These are phyloP conservation scores for Aporophyla nigra DNA, from an alignment of 2,888 invertebrate species.

Conservation along the genomic window DNA sequence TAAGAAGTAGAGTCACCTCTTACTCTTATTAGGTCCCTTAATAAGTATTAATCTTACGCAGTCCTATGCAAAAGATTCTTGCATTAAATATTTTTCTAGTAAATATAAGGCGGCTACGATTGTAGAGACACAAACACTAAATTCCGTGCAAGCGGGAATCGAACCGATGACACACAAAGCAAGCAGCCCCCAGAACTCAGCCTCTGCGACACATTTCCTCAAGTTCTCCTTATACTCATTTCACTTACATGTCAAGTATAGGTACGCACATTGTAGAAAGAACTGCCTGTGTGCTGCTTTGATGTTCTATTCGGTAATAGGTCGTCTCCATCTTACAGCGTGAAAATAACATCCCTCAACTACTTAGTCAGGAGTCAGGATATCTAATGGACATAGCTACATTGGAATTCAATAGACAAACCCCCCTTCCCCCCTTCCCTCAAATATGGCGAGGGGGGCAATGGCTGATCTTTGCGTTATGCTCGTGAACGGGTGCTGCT, in stretches of 20 bases:
- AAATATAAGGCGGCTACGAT: neutral
- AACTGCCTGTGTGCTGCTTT: neutral
- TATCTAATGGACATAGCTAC: neutral
- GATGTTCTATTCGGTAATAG: neutral
- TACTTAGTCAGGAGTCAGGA: neutral
- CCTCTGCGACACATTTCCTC: neutral
- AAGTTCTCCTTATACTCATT: neutral
- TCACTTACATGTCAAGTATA: neutral
- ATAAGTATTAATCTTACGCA: too few species aligned
- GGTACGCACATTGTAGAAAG: too few species aligned
- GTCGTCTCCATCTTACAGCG: too few species aligned
- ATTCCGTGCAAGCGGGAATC: slow-evolving; percentile 7
- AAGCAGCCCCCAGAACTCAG: neutral
- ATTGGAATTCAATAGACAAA: neutral
- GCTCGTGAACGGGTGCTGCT: too few species aligned
- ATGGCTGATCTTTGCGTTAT: too few species aligned
- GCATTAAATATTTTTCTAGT: neutral
- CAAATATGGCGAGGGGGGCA: too few species aligned
- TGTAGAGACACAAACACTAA: neutral
- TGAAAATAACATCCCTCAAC: neutral
- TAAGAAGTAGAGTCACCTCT: too few species aligned
- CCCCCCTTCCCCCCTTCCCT: too few species aligned
- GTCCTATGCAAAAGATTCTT: neutral
- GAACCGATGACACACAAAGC: neutral
- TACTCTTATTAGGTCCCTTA: too few species aligned